These are phyloP conservation scores for Solenopsis fugax DNA, from an alignment of 1,140 invertebrate genomes.

Conservation along the genomic window DNA sequence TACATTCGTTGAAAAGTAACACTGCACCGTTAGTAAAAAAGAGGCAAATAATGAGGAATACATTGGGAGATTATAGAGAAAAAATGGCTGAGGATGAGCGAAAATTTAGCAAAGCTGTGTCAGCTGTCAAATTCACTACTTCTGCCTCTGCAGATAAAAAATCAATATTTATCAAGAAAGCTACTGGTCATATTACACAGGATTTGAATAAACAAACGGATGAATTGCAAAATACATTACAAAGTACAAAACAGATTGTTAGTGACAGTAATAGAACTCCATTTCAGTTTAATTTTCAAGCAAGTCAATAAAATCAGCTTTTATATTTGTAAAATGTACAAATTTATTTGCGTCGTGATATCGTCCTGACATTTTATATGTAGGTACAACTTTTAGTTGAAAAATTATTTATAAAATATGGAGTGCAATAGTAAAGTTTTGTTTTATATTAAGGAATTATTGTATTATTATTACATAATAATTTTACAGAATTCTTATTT, in stretches of 20 bases:
- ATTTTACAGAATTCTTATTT: no score
- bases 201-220: neutral
- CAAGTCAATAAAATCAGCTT: conserved; percentile 52
- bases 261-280: neutral
- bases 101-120: conserved; percentile 86
- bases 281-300: conserved; percentile 71
- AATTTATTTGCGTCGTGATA: neutral
- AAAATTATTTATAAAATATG: neutral
- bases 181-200: neutral
- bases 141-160: conserved; percentile 83
- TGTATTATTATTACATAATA: neutral
- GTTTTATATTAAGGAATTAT: neutral
- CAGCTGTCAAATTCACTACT: conserved; percentile 84
- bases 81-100: conserved; percentile 92
- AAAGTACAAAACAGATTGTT: neutral
- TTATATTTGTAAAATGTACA: neutral
- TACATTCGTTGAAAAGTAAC: conserved; percentile 90
- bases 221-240: neutral
- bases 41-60: conserved; percentile 90
- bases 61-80: conserved; percentile 91
- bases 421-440: neutral
- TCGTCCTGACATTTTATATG: neutral
- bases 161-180: conserved; percentile 88
- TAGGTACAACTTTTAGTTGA: neutral
- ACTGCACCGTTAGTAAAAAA: conserved; percentile 90